phyloP scores from a whole-genome alignment of 1,140 invertebrate species.

The Drosophila ficusphila region DNA sequence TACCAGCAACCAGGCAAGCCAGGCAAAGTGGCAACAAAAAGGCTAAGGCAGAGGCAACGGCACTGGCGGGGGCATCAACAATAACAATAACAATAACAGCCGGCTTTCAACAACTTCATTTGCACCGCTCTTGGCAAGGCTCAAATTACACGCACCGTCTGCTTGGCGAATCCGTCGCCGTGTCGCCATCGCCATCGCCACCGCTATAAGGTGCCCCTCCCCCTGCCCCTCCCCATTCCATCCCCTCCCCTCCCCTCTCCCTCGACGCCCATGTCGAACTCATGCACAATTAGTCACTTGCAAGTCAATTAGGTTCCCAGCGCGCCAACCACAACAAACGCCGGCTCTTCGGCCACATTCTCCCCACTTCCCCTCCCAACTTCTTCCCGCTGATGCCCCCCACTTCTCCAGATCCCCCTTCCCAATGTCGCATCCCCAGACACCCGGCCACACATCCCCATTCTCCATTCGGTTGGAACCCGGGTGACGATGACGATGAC shows the following conservation, averaged over 20 bases:
- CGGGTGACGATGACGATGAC: slow-evolving; percentile 36
- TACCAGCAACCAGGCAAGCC: slow-evolving; percentile 21
- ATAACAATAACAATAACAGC: slow-evolving; percentile 45
- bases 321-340: slow-evolving; percentile 70
- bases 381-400: too few relatives aligned
- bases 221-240: background rate
- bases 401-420: slow-evolving; percentile 17
- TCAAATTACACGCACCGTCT: slow-evolving; percentile 76
- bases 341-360: slow-evolving; percentile 4
- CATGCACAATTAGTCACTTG: slow-evolving; percentile 82
- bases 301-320: slow-evolving; percentile 78
- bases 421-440: slow-evolving; percentile 5
- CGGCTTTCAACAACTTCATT: slow-evolving; percentile 69
- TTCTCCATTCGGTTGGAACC: slow-evolving; percentile 20
- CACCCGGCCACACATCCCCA: slow-evolving; percentile 30
- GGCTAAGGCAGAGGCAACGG: slow-evolving; percentile 12
- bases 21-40: background rate
- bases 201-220: background rate
- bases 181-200: background rate
- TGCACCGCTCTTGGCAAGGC: slow-evolving; percentile 53
- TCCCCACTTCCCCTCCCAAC: background rate
- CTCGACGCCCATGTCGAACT: slow-evolving; percentile 62
- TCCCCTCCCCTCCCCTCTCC: background rate
- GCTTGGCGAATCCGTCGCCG: slow-evolving; percentile 20
- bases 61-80: too few relatives aligned